Base-by-base conservation (phyloP, 2,888 invertebrate genomes). In the Gymnocheta viridis region DNA sequence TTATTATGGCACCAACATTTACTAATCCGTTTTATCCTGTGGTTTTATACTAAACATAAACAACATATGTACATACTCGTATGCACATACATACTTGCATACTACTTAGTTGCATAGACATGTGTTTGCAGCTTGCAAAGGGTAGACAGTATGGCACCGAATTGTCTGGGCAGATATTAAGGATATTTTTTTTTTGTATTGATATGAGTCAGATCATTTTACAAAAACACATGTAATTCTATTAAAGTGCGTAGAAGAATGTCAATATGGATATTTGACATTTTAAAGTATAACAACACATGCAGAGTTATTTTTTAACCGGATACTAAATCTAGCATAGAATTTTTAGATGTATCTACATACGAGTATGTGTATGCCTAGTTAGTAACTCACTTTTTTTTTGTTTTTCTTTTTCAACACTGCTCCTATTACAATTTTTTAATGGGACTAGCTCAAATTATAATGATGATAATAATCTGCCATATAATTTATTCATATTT, bases 91-190 rank as follows among this genome's bases (percentile, higher is more conserved):
- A 76, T 17, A 44, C 17, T 22, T 29, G 24, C 12, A 14, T 27
- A 41, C n/a, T 35, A 14, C 6, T 24, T 24, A 22, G 54, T 27
- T 22, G 54, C 32, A 58, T 7, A 51, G 2, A 51, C 27, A 67
- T 79, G 32, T 69, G 38, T 58, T 60, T 73, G n/a, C 47, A 66
- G 64, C 35, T 58, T 56, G 12, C 5, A 73, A 22, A 32, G 19
- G 29, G 62, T 73, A 87, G 87, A 87, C 86, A 85, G 86, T 70
- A 69, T 85, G 87, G 87, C 87, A 86, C 87, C 87, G 62, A 72
- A 80, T 49, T 83, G 82, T 82, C 69, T 83, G 58, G 22, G 35
- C 66, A 32, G 44, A 41, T 24, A 27, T 44, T 38, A 49, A 66
- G 62, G 56, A 64, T 69, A 35, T 83, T 22, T 44, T 58, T 44